A percentile compares a stretch with the other conserved stretches of the same genome.
Conservation (phyloP, 2,797 vertebrate species). For the Rallus crepitans region DNA sequence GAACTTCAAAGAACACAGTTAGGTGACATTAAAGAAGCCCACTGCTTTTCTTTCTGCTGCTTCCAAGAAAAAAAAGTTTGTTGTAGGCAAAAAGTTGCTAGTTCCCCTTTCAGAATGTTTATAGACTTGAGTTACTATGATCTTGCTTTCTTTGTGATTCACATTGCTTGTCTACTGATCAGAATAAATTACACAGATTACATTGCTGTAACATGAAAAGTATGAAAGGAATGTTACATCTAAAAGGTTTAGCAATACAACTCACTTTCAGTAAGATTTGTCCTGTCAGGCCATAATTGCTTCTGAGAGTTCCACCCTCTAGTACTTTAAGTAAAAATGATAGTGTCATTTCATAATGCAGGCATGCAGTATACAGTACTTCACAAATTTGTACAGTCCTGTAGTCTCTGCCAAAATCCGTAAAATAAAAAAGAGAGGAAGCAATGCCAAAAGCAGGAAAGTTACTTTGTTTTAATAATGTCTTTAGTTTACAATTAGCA, state of each 20-base stretch:
- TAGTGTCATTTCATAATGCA: not conserved
- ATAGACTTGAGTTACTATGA: not conserved
- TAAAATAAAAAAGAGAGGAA: slow-evolving; percentile 1
- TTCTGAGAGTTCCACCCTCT: not conserved
- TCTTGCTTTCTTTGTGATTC: slow-evolving; percentile 37
- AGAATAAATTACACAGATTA: slow-evolving; percentile 33
- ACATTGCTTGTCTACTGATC: not conserved
- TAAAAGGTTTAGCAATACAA: slow-evolving; percentile 26
- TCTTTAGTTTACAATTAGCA: slow-evolving; percentile 39
- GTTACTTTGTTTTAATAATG: not conserved
- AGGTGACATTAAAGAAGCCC: not conserved
- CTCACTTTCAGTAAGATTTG: not conserved
- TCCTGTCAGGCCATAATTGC: slow-evolving; percentile 2
- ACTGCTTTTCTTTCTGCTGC: not conserved
- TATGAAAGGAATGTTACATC: slow-evolving; percentile 52
- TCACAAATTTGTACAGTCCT: not conserved
- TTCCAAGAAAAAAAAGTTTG: slow-evolving; percentile 17
- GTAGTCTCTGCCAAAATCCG: not conserved
- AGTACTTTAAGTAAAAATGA: not conserved
- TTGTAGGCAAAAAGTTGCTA: not conserved
- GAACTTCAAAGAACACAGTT: not conserved
- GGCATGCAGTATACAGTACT: not conserved
- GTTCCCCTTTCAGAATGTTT: not conserved
- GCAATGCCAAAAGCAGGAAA: not conserved
- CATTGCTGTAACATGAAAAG: not conserved